Evolutionary conservation across 1,140 invertebrate species (phyloP).

Genomic region (Megalonaias nervosa): DNA sequence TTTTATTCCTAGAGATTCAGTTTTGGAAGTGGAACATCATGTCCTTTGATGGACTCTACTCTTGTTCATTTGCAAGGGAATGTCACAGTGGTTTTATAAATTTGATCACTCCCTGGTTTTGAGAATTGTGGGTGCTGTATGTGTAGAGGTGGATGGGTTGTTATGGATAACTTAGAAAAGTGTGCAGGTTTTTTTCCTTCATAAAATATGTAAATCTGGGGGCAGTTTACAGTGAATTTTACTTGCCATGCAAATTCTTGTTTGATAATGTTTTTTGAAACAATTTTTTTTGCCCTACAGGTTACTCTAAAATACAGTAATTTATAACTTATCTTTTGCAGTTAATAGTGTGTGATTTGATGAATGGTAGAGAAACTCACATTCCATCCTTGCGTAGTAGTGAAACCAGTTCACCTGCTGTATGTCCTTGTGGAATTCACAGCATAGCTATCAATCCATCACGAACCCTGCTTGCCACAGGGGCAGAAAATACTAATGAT

Average conservation of each 20-base stretch:
- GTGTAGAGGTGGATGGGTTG: no score
- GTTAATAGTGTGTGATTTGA: slow-evolving; percentile 88
- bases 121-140: no score
- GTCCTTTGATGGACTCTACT: no score
- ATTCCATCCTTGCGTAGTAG: slow-evolving; percentile 78
- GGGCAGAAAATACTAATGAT: slow-evolving; percentile 92
- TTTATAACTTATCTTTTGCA: slow-evolving; percentile 67
- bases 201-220: slow-evolving; percentile 2
- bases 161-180: no score
- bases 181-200: neutral
- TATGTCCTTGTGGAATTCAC: slow-evolving; percentile 85
- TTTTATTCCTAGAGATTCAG: no score
- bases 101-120: no score
- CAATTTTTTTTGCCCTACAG: neutral
- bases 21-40: no score
- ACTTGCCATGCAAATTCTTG: neutral
- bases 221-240: neutral
- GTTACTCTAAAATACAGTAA: neutral
- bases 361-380: slow-evolving; percentile 83
- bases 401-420: slow-evolving; percentile 71
- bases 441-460: slow-evolving; percentile 96
- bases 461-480: slow-evolving; percentile 89
- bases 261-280: neutral
- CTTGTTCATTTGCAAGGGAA: no score
- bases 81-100: no score